Evolutionary conservation across 2,797 vertebrate genomes (phyloP), one percentile per base, ranked within the genome.

Genomic region (Enteromius argenteus): DNA sequence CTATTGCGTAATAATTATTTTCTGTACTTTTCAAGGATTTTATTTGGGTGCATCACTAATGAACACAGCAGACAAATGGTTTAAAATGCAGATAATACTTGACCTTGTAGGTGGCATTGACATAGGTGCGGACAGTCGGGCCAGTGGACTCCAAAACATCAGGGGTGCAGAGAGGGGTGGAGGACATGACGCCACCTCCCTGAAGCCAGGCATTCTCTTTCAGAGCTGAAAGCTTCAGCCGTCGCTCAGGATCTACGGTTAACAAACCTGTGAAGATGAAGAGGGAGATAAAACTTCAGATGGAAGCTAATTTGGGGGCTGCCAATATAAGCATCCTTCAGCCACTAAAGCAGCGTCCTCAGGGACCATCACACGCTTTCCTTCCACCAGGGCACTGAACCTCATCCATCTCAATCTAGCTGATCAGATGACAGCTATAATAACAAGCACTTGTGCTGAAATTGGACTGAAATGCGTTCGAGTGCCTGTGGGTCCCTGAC

Each of bases 31-130:
- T 10, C 1, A 30, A 72, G 44, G 27, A 49, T 49, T 73, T 32
- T 5, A 19, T 44, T 51, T 17, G 30, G 5, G 7, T 32, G 27
- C 46, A 73, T 73, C 27, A 32, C 71, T 21, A n/a, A 49, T 75
- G 32, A 9, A 37, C 53, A 56, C 13, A 75, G 42, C 27, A 73
- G 27, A 72, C 7, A 42, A 32, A 44, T n/a, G 6, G 49, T 35
- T 4, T 35, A 19, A 37, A 56, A 44, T 42, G 7, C 9, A 67
- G 7, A 32, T 32, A 32, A 44, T 23, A 69, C 15, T 72, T 87
- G 89, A 98, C 97, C 96, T 97, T 96, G 90, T 96, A 98, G 9
- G 97, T 97, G 64, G 96, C 97, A 11, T 98, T 97, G 86, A 98
- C 96, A 1, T 96, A 98, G 0, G 96, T 97, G 86, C 97, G 96